Conservation (phyloP, 92 coral and sea anemone genomes). For the Paramuricea clavata region DNA sequence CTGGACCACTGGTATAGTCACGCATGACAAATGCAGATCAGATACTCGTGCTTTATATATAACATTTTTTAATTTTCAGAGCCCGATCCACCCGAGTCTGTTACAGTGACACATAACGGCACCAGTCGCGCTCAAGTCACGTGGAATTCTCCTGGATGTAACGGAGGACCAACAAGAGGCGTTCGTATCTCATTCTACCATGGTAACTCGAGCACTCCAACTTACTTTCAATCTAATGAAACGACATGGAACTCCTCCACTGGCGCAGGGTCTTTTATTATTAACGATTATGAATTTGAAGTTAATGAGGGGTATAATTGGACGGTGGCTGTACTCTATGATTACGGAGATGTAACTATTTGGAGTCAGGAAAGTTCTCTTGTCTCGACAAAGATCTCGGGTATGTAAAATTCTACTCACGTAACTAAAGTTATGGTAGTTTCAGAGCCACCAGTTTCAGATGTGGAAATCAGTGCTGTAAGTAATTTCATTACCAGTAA, state of each 20-base stretch:
- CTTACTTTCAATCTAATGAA: neutral
- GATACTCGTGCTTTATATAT: too few relatives aligned
- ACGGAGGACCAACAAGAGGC: conserved; percentile 18
- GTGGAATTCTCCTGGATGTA: conserved; percentile 37
- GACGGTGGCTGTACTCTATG: conserved; percentile 11
- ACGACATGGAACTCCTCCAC: conserved; percentile 7
- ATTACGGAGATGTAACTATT: neutral
- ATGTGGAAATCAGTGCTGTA: too few relatives aligned
- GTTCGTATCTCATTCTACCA: conserved; percentile 15
- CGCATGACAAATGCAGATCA: too few relatives aligned
- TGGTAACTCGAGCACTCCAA: conserved; percentile 1
- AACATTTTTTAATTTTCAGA: neutral
- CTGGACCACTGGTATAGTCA: too few relatives aligned
- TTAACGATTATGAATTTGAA: neutral
- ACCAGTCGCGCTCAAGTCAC: conserved; percentile 1
- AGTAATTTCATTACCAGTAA: too few relatives aligned
- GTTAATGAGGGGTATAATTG: neutral
- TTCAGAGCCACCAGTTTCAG: too few relatives aligned
- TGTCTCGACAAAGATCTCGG: neutral
- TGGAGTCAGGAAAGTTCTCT: conserved; percentile 26
- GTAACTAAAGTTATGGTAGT: too few relatives aligned
- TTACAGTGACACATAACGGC: conserved; percentile 10
- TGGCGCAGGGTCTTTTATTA: neutral
- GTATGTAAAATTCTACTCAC: neutral
- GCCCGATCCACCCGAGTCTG: conserved; percentile 22